These are phyloP conservation scores for Sphecodes monilicornis DNA, from an alignment of 2,888 invertebrate species.

Conservation along the genomic window DNA sequence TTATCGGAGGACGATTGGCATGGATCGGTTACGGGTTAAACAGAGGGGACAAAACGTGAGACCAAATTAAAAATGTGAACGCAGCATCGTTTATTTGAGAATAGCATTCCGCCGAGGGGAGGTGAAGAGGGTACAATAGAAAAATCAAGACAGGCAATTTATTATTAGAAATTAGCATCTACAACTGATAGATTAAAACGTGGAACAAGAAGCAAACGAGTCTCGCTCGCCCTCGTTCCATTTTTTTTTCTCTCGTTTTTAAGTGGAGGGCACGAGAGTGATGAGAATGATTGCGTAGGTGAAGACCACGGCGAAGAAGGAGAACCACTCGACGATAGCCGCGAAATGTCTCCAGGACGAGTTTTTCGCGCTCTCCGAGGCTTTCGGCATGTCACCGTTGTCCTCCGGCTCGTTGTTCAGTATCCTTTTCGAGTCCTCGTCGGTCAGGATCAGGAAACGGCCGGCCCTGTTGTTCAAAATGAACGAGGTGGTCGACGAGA, in stretches of 20 bases:
- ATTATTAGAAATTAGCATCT: conserved; percentile 54
- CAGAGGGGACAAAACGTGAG: background rate
- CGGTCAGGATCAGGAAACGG: conserved; percentile 70
- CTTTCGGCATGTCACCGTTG: conserved; percentile 55
- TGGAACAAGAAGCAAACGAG: background rate
- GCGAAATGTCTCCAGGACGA: conserved; percentile 77
- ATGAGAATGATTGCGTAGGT: conserved; percentile 75
- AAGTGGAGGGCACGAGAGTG: conserved; percentile 47
- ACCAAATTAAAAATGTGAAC: background rate
- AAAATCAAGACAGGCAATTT: conserved; percentile 22
- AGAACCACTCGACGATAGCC: conserved; percentile 77
- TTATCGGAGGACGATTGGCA: background rate
- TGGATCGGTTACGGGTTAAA: too few species aligned
- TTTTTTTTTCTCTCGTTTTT: background rate
- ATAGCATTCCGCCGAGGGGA: background rate
- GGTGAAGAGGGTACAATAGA: background rate
- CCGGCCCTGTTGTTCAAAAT: conserved; percentile 73
- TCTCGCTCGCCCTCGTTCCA: background rate
- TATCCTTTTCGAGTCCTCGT: conserved; percentile 54
- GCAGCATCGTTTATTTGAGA: conserved; percentile 21
- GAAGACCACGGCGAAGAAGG: conserved; percentile 69
- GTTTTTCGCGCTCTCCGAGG: conserved; percentile 38
- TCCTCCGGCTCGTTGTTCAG: conserved; percentile 62
- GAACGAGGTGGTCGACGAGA: conserved; percentile 68
- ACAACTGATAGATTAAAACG: conserved; percentile 22